Percentiles rank a stretch among this genome's conserved stretches.
phyloP scores from a whole-genome alignment of 2,113 vertebrate species.

The Ptilorrhoa leucosticta region DNA sequence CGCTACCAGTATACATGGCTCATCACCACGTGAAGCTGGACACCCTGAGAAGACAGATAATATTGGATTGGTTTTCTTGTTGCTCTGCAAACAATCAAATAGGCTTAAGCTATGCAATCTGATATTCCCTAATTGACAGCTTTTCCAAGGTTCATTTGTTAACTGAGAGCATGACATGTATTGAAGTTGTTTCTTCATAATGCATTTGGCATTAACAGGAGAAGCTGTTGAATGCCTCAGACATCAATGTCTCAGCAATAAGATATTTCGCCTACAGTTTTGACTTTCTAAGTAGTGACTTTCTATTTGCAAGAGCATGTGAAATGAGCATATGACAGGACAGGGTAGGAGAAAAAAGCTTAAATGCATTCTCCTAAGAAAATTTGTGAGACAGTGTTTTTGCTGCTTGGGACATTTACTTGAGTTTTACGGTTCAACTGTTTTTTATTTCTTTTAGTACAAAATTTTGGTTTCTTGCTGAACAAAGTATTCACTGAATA shows the following conservation, averaged over 20 bases:
- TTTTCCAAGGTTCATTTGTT: slow-evolving; percentile 56
- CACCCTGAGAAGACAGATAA: neutral
- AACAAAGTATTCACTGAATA: neutral
- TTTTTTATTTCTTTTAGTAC: neutral
- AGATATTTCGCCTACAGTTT: neutral
- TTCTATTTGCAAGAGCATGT: neutral
- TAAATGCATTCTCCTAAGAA: neutral
- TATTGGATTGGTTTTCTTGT: neutral
- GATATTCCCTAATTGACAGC: slow-evolving; percentile 42
- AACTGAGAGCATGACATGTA: slow-evolving; percentile 29
- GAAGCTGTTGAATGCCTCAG: neutral
- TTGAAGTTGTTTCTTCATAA: slow-evolving; percentile 53
- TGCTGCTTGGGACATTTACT: neutral
- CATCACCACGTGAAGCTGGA: neutral
- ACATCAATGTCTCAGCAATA: neutral
- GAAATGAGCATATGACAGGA: neutral
- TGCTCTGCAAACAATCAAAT: neutral
- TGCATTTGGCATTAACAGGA: slow-evolving; percentile 34
- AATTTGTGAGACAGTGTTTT: neutral
- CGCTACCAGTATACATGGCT: neutral
- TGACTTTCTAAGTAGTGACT: neutral
- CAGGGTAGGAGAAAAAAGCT: neutral
- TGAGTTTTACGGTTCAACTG: neutral
- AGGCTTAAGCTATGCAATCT: neutral
- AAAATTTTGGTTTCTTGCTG: neutral